Evolutionary conservation across 1,140 invertebrate genomes (phyloP).

Genomic region (Zaprionus vittiger): DNA sequence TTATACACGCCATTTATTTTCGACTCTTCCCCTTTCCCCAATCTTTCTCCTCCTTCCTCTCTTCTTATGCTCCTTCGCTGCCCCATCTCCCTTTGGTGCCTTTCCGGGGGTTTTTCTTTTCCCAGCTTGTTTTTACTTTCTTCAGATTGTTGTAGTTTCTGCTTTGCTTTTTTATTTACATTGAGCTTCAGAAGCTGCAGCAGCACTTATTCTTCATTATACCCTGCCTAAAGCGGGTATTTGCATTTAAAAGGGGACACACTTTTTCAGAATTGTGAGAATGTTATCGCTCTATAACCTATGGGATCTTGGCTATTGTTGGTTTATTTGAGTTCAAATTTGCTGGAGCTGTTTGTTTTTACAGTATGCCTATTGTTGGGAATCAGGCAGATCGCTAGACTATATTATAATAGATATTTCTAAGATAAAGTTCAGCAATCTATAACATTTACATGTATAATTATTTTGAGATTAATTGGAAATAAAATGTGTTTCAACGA

Average conservation of each 20-base stretch:
- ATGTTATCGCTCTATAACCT: not conserved
- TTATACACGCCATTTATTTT: slow-evolving; percentile 76
- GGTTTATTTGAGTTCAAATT: no score
- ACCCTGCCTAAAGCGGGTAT: not conserved
- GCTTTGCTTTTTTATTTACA: slow-evolving; percentile 31
- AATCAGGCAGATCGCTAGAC: no score
- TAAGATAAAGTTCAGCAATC: no score
- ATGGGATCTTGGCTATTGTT: not conserved
- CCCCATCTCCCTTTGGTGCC: slow-evolving; percentile 34
- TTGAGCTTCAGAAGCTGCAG: slow-evolving; percentile 18
- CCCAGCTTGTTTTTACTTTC: slow-evolving; percentile 20
- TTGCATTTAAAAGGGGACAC: not conserved
- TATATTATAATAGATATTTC: no score
- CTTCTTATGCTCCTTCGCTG: not conserved
- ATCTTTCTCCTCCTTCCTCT: slow-evolving; percentile 22
- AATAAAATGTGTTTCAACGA: no score
- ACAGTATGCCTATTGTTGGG: no score
- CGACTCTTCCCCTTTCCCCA: slow-evolving; percentile 14
- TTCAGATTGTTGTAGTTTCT: slow-evolving; percentile 2
- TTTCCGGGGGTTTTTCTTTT: slow-evolving; percentile 35
- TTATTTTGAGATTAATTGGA: no score
- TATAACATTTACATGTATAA: no score
- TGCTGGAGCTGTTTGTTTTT: no score
- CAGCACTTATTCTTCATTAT: slow-evolving; percentile 34
- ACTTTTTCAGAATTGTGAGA: not conserved